These are phyloP conservation scores for Xestia c-nigrum DNA, from an alignment of 2,888 invertebrate species.

Conservation along the genomic window DNA sequence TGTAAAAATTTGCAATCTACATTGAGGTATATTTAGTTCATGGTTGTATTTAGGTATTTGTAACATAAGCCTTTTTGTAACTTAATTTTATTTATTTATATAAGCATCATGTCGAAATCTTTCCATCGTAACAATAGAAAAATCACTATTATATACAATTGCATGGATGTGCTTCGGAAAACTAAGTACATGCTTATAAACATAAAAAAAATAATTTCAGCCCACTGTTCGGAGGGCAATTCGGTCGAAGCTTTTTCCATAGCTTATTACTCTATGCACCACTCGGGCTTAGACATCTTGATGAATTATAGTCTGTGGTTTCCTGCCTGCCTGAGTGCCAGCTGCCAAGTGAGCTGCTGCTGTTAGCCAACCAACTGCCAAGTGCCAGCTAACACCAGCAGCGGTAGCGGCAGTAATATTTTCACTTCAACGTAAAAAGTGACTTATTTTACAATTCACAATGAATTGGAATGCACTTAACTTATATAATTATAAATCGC, in stretches of 20 bases:
- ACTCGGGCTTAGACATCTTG: neutral
- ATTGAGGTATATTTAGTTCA: too few relatives aligned
- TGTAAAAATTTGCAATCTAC: too few relatives aligned
- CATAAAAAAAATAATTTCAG: too few relatives aligned
- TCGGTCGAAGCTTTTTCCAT: neutral
- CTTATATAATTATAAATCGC: conserved; percentile 77
- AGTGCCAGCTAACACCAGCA: conserved; percentile 65
- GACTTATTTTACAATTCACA: conserved; percentile 61
- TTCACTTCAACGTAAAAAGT: conserved; percentile 63
- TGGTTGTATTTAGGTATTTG: too few relatives aligned
- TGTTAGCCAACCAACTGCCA: conserved; percentile 58
- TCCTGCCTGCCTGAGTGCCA: conserved; percentile 39
- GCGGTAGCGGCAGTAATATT: conserved; percentile 69
- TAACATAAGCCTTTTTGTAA: too few relatives aligned
- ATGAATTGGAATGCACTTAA: conserved; percentile 76
- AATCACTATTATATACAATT: too few relatives aligned
- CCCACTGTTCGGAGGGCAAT: neutral
- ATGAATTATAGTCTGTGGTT: conserved; percentile 38
- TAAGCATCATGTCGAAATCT: too few relatives aligned
- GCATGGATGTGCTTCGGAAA: too few relatives aligned
- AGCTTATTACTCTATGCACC: neutral
- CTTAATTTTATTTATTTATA: too few relatives aligned
- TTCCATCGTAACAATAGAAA: too few relatives aligned
- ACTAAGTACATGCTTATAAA: too few relatives aligned
- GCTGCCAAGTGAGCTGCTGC: conserved; percentile 55